Evolutionary conservation across 2,113 vertebrate genomes (phyloP).

Genomic region (Hyaena hyaena): DNA sequence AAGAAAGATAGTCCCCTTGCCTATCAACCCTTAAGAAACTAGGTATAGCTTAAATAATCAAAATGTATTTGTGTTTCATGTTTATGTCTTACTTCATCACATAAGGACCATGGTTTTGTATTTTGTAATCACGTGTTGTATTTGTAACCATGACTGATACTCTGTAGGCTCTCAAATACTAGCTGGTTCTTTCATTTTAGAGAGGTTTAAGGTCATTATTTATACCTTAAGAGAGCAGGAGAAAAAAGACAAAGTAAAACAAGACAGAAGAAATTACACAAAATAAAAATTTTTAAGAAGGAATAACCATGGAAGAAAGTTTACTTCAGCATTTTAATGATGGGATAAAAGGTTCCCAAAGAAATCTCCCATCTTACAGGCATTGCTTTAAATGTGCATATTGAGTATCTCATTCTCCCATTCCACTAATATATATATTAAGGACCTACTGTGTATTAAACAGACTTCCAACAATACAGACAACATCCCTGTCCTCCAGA

Average conservation of each 20-base stretch:
- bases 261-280: neutral
- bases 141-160: neutral
- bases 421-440: constrained; percentile 23
- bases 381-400: constrained; percentile 29
- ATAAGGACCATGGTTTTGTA: neutral
- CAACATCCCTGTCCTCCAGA: neutral
- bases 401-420: neutral
- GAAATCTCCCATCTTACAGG: neutral
- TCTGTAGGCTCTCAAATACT: neutral
- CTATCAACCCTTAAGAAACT: neutral
- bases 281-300: constrained; percentile 45
- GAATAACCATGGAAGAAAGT: neutral
- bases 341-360: neutral
- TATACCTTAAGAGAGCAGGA: neutral
- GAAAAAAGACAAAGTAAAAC: neutral
- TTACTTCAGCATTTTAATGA: constrained; percentile 31
- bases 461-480: neutral
- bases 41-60: neutral
- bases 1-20: neutral
- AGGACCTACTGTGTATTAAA: neutral
- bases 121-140: neutral
- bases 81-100: neutral
- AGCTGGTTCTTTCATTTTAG: constrained; percentile 36
- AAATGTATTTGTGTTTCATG: neutral
- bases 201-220: neutral